phyloP scores from a whole-genome alignment of 1,140 invertebrate genomes.

The Cotesia chilonis region DNA sequence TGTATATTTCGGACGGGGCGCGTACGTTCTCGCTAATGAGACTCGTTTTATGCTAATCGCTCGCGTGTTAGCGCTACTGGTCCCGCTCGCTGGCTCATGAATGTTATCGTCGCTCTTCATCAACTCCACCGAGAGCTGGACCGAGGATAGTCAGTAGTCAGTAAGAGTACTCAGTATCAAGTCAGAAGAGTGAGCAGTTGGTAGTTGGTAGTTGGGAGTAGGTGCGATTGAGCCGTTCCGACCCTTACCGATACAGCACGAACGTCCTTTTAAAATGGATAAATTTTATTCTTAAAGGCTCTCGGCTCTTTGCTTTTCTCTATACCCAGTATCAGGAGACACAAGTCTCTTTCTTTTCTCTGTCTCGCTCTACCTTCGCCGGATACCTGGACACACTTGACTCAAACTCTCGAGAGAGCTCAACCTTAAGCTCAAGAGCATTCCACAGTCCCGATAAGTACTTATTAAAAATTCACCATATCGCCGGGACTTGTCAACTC shows the following conservation, averaged over 20 bases:
- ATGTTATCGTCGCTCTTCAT: slow-evolving; percentile 54
- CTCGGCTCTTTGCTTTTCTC: too few relatives aligned
- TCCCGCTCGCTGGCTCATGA: slow-evolving; percentile 48
- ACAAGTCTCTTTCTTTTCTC: too few relatives aligned
- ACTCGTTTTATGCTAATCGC: slow-evolving; percentile 57
- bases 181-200: too few relatives aligned
- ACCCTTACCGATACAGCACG: slow-evolving; percentile 20
- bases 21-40: slow-evolving; percentile 49
- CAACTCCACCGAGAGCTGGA: slow-evolving; percentile 40
- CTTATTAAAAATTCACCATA: too few relatives aligned
- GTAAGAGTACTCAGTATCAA: slow-evolving; percentile 11
- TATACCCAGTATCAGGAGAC: too few relatives aligned
- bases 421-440: too few relatives aligned
- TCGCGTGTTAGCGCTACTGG: slow-evolving; percentile 50
- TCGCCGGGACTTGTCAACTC: too few relatives aligned
- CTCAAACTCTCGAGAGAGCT: too few relatives aligned
- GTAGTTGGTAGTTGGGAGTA: neutral
- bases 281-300: too few relatives aligned
- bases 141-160: neutral
- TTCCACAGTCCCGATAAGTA: too few relatives aligned
- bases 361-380: too few relatives aligned
- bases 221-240: slow-evolving; percentile 49
- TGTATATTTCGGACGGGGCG: slow-evolving; percentile 47
- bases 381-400: too few relatives aligned
- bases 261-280: neutral